A percentile compares a stretch with the other conserved stretches of the same genome.
These are phyloP conservation scores for Coremacera marginata DNA, from an alignment of 2,888 invertebrate species.

Conservation along the genomic window DNA sequence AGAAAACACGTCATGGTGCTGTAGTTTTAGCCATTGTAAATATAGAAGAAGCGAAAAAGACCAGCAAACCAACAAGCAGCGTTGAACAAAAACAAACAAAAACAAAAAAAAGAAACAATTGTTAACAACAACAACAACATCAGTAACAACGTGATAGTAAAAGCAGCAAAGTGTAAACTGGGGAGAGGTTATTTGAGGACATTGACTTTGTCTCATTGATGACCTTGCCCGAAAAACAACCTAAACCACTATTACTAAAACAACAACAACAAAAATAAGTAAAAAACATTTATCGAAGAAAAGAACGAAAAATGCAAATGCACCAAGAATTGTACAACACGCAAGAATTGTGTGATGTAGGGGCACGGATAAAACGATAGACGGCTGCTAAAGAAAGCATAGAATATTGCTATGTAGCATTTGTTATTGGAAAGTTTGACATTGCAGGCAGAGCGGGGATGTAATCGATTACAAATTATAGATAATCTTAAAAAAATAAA, in stretches of 20 bases:
- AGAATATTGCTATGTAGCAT: too few species aligned
- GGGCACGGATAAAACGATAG: not conserved
- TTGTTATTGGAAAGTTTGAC: too few species aligned
- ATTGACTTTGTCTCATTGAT: constrained; percentile 69
- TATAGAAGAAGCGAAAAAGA: not conserved
- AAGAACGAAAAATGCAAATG: constrained; percentile 26
- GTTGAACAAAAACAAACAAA: constrained; percentile 18
- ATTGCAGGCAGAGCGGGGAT: too few species aligned
- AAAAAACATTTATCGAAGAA: constrained; percentile 16
- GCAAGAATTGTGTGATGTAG: not conserved
- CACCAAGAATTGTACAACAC: constrained; percentile 2
- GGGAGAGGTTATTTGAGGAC: constrained; percentile 68
- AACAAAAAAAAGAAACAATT: not conserved
- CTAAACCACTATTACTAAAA: constrained; percentile 34
- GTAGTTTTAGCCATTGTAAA: constrained; percentile 32
- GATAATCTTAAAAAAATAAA: too few species aligned
- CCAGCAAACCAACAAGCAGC: constrained; percentile 17
- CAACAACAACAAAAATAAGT: constrained; percentile 30
- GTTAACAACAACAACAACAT: constrained; percentile 15
- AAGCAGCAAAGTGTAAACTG: constrained; percentile 31
- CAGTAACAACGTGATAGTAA: not conserved
- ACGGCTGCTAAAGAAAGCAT: too few species aligned
- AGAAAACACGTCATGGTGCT: constrained; percentile 40
- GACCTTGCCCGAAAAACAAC: constrained; percentile 70
- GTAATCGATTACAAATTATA: too few species aligned